phyloP scores from a whole-genome alignment of 2,888 invertebrate genomes.

The Ypsolopha scabrella region DNA sequence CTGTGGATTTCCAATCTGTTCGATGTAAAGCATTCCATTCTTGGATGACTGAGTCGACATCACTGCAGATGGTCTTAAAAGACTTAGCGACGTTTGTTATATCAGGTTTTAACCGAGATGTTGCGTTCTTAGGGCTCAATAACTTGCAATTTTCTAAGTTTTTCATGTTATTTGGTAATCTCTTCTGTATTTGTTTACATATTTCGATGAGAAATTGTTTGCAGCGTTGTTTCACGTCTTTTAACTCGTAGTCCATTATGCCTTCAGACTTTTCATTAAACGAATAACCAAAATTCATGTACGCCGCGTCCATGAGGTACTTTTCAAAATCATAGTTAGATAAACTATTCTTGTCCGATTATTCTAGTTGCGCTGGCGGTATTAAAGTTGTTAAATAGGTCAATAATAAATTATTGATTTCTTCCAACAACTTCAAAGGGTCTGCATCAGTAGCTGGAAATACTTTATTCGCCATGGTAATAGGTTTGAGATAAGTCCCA shows the following conservation, averaged over 20 bases:
- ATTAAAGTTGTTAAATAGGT: neutral
- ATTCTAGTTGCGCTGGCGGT: slow-evolving; percentile 7
- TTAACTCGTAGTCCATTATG: too few relatives aligned
- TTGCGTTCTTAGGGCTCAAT: too few relatives aligned
- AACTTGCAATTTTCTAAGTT: slow-evolving; percentile 4
- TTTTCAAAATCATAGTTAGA: slow-evolving; percentile 4
- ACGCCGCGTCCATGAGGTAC: slow-evolving; percentile 1
- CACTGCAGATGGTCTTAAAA: slow-evolving; percentile 11
- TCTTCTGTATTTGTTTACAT: neutral
- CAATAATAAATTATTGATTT: slow-evolving; percentile 7
- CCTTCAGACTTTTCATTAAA: too few relatives aligned
- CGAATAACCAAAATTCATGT: too few relatives aligned
- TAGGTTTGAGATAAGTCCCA: slow-evolving; percentile 9
- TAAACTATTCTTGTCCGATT: slow-evolving; percentile 4
- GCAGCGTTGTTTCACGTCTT: neutral
- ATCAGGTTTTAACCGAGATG: slow-evolving; percentile 9
- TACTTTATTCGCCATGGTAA: slow-evolving; percentile 8
- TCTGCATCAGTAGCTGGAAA: slow-evolving; percentile 7
- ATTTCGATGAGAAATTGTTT: neutral
- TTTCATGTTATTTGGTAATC: slow-evolving; percentile 1
- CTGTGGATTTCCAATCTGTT: too few relatives aligned
- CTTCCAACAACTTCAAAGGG: slow-evolving; percentile 2
- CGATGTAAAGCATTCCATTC: too few relatives aligned
- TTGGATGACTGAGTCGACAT: slow-evolving; percentile 9
- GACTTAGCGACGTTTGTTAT: slow-evolving; percentile 7